Conservation (phyloP, 2,888 invertebrate genomes). For the Drosophila lutescens region DNA sequence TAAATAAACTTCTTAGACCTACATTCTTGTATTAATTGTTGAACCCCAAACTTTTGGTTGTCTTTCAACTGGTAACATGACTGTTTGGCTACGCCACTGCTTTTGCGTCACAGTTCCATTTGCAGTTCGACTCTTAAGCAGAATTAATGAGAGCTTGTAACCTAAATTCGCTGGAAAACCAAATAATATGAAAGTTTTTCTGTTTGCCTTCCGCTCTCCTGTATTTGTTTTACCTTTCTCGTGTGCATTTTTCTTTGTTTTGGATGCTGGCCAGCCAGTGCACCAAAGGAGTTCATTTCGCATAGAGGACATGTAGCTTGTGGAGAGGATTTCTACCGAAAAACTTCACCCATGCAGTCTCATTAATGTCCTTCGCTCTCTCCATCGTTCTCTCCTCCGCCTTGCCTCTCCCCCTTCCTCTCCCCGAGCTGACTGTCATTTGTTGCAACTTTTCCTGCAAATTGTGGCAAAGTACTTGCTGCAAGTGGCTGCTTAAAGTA, state of each 20-base stretch:
- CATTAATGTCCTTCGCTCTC: conserved; percentile 28
- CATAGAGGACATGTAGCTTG: conserved; percentile 24
- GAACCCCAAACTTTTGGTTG: too few species aligned
- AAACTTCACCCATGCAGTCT: conserved; percentile 44
- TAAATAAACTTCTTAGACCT: too few species aligned
- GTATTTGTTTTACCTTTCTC: conserved; percentile 21
- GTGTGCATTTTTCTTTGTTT: conserved; percentile 35
- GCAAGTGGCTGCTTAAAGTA: conserved; percentile 44
- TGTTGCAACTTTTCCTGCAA: conserved; percentile 45
- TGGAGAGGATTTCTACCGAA: conserved; percentile 22
- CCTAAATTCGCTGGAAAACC: conserved; percentile 50
- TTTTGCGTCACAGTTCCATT: conserved; percentile 33
- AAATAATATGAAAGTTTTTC: conserved; percentile 53
- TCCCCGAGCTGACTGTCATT: conserved; percentile 11
- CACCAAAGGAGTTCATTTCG: conserved; percentile 21
- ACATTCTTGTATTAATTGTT: too few species aligned
- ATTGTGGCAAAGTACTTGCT: conserved; percentile 48
- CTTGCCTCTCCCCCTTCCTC: not conserved
- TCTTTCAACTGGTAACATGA: not conserved
- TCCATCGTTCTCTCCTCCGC: not conserved
- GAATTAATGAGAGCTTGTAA: conserved; percentile 56
- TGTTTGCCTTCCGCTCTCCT: conserved; percentile 43
- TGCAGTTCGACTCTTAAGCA: conserved; percentile 56
- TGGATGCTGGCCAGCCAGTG: conserved; percentile 37
- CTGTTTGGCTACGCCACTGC: conserved; percentile 15